Evolutionary conservation across 1,140 invertebrate species (phyloP).

Genomic region (Drosophila equinoxialis): DNA sequence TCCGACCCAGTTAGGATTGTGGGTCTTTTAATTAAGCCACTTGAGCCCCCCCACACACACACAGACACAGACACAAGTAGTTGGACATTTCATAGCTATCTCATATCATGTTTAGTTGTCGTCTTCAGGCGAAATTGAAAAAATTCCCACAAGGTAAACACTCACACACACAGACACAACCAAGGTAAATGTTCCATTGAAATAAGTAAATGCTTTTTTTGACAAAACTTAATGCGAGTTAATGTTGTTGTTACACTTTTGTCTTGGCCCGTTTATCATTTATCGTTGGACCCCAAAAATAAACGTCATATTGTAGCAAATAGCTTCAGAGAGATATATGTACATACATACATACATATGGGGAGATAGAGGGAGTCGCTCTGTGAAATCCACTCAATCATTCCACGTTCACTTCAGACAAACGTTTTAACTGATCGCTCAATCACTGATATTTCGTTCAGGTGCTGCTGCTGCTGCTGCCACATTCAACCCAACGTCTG

Average conservation of each 20-base stretch:
- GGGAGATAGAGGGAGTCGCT: conserved; percentile 43
- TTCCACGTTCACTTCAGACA: conserved; percentile 60
- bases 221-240: conserved; percentile 71
- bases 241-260: conserved; percentile 57
- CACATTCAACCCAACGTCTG: conserved; percentile 11
- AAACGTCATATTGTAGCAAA: conserved; percentile 42
- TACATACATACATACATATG: too few relatives aligned
- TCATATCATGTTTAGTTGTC: conserved; percentile 4
- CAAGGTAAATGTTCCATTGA: conserved; percentile 27
- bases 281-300: conserved; percentile 49
- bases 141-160: conserved; percentile 45
- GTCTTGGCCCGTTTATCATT: conserved; percentile 29
- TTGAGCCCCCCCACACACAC: conserved; percentile 36
- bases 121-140: conserved; percentile 33
- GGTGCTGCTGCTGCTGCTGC: conserved; percentile 10
- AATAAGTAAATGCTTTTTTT: conserved; percentile 71
- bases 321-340: conserved; percentile 17
- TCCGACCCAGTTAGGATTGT: conserved; percentile 13
- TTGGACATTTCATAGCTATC: conserved; percentile 51
- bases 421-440: conserved; percentile 78
- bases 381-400: conserved; percentile 74
- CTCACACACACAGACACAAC: conserved; percentile 35
- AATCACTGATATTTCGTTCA: conserved; percentile 68
- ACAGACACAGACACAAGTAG: conserved; percentile 1
- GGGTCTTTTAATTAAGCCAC: conserved; percentile 54